Conservation (phyloP, 1,140 invertebrate genomes). For the Drosophila carrolli region DNA sequence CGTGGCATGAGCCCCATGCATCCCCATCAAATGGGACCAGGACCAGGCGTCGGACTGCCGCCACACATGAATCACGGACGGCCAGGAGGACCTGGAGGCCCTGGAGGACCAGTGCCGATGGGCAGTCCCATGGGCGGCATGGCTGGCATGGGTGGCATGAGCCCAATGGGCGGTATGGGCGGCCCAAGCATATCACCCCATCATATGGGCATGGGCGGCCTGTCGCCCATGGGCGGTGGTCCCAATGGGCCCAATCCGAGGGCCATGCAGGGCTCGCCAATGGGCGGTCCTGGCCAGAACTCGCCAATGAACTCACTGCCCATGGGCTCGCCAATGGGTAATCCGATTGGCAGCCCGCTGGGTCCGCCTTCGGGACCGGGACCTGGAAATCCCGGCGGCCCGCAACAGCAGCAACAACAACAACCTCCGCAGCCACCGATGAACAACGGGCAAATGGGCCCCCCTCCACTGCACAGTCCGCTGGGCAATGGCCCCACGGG, state of each 20-base stretch:
- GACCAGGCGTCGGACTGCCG: constrained; percentile 77
- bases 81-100: constrained; percentile 57
- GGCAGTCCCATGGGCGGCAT: constrained; percentile 84
- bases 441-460: constrained; percentile 84
- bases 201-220: constrained; percentile 88
- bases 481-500: constrained; percentile 77
- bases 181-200: constrained; percentile 86
- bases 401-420: constrained; percentile 62
- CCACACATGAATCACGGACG: constrained; percentile 83
- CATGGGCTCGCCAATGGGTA: constrained; percentile 90
- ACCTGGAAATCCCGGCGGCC: constrained; percentile 73
- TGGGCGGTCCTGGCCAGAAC: constrained; percentile 84
- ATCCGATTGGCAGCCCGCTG: constrained; percentile 90
- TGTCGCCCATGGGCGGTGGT: constrained; percentile 88
- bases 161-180: constrained; percentile 87
- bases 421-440: constrained; percentile 81
- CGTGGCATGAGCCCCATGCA: constrained; percentile 89
- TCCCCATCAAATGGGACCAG: constrained; percentile 80
- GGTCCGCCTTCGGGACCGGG: constrained; percentile 87
- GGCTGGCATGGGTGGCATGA: constrained; percentile 86
- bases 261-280: constrained; percentile 87
- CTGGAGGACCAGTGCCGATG: constrained; percentile 74
- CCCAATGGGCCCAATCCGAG: constrained; percentile 85
- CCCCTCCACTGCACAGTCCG: constrained; percentile 80
- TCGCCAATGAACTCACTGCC: constrained; percentile 90